Percentiles rank a stretch among this genome's conserved stretches.
phyloP scores from a whole-genome alignment of 2,797 vertebrate species.

The Bradypodion pumilum region DNA sequence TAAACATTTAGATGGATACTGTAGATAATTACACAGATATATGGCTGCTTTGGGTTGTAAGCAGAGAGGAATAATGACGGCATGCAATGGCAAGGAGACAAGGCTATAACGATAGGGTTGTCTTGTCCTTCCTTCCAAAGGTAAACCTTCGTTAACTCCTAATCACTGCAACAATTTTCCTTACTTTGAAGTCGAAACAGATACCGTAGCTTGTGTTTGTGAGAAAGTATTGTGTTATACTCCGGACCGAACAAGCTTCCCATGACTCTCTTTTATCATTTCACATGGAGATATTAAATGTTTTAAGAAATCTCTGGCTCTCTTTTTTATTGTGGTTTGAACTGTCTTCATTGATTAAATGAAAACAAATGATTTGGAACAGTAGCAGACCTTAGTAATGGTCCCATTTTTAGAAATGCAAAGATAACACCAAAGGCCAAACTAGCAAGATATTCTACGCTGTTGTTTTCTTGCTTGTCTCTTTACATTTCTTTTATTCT shows the following conservation, averaged over 20 bases:
- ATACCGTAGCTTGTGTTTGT: not conserved
- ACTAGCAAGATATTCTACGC: not conserved
- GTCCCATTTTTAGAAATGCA: not conserved
- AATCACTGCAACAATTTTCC: not conserved
- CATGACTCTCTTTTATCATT: not conserved
- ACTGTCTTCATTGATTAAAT: not conserved
- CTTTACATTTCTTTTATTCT: not conserved
- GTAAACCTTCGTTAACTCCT: not conserved
- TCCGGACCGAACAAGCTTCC: not conserved
- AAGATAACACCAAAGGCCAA: not conserved
- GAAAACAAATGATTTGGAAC: not conserved
- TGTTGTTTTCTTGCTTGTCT: not conserved
- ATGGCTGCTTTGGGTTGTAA: conserved; percentile 22
- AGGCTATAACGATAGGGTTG: not conserved
- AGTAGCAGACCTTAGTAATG: not conserved
- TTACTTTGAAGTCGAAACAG: not conserved
- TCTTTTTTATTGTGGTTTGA: not conserved
- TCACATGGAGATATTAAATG: not conserved
- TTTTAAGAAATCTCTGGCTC: not conserved
- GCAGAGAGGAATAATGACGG: not conserved
- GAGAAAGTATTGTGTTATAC: not conserved
- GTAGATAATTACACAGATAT: conserved; percentile 42
- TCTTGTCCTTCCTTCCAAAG: not conserved
- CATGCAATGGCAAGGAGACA: conserved; percentile 12
- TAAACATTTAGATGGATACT: conserved; percentile 41